A percentile compares a stretch with the other conserved stretches of the same genome.
Conservation (phyloP, 2,113 vertebrate species). For the Tretioscincus oriximinensis region DNA sequence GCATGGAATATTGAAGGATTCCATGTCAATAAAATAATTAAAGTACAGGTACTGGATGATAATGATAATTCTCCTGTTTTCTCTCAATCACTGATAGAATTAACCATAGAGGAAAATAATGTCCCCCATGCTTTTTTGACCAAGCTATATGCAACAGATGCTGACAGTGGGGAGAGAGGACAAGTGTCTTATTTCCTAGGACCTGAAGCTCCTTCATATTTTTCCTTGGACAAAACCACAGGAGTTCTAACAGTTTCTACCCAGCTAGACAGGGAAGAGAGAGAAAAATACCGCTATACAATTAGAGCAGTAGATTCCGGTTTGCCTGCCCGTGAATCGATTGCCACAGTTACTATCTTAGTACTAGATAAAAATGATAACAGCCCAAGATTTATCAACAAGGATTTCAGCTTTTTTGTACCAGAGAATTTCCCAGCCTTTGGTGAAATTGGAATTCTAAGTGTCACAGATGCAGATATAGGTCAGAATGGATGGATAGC, state of each 20-base stretch:
- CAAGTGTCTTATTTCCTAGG: conserved; percentile 89
- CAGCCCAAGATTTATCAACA: conserved; percentile 95
- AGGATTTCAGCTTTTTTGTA: conserved; percentile 98
- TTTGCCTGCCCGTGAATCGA: conserved; percentile 85
- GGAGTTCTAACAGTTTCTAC: conserved; percentile 89
- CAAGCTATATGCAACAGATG: conserved; percentile 88
- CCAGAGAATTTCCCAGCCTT: conserved; percentile 97
- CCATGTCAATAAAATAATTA: conserved; percentile 80
- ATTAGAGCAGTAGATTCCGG: conserved; percentile 91
- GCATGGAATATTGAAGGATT: conserved; percentile 79
- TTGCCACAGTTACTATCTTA: conserved; percentile 87
- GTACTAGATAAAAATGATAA: conserved; percentile 97
- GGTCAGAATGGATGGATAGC: conserved; percentile 94
- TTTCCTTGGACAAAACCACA: conserved; percentile 82
- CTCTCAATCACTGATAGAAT: conserved; percentile 82
- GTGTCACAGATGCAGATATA: conserved; percentile 91
- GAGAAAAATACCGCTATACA: conserved; percentile 91
- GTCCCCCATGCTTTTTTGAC: conserved; percentile 85
- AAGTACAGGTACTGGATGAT: conserved; percentile 88
- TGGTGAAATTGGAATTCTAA: conserved; percentile 94
- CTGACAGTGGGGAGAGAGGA: conserved; percentile 85
- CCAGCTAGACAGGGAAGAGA: conserved; percentile 92
- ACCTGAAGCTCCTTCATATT: conserved; percentile 86
- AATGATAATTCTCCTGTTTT: conserved; percentile 95
- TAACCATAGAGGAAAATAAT: conserved; percentile 95